Evolutionary conservation across 2,888 invertebrate genomes (phyloP), one percentile per base, ranked within the genome.

Genomic region (Dasysyrphus tricinctus): DNA sequence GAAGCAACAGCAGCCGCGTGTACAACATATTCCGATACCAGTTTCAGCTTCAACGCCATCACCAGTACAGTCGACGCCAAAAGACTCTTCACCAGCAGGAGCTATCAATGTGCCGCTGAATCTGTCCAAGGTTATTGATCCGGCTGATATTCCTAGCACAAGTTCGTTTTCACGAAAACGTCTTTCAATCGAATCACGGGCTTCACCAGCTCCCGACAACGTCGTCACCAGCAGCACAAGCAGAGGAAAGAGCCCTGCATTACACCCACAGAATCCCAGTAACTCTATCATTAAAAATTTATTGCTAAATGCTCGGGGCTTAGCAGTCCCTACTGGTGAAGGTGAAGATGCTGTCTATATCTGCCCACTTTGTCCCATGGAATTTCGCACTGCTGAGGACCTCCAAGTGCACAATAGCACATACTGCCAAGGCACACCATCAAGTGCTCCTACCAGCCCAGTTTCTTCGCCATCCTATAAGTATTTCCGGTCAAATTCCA

Each of bases 311-410:
- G 94, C 94, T 39, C 94, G 95, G 87, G 93, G 93, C 19, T 88
- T 92, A 79, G 91, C 91, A 1, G 91, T 93, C 19, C 92, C 94
- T 51, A 92, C 93, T 54, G 93, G 93, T 19, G 95, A 95, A 89
- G 94, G 94, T 94, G 88, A 95, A 3, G 94, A 94, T 88, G 94
- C 94, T 5, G 93, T 95, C 84, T 96, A 95, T 91, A 94, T 95
- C 49, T 97, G 97, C 90, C 95, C 95, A 0, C 93, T 96, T 72
- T 98, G 97, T 91, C 95, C 95, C 90, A 96, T 96, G 90, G 94
- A 96, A 37, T 97, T 96, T 90, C 94, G 96, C 90, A 96, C 96
- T 89, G 95, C 96, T 49, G 97, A 97, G 88, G 97, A 96, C 90
- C 93, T 97, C 88, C 96, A 96, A 91, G 94, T 96, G 79, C 97